These are phyloP conservation scores for Eupithecia centaureata DNA, from an alignment of 2,888 invertebrate genomes.

Conservation along the genomic window DNA sequence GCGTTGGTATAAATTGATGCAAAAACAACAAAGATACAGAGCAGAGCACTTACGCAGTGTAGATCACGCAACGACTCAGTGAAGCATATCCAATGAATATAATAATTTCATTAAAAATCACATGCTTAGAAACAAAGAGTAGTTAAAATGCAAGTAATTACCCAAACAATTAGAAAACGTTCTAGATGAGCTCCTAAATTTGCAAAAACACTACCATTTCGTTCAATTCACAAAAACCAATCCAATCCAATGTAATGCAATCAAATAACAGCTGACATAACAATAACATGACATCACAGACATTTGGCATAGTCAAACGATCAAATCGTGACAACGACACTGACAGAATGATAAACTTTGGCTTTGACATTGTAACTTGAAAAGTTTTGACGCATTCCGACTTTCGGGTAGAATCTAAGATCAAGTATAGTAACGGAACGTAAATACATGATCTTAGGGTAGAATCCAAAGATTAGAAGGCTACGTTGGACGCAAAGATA, in stretches of 20 bases:
- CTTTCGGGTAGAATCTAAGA: no score
- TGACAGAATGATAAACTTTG: not conserved
- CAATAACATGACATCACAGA: not conserved
- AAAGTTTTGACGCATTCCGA: no score
- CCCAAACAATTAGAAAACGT: slow-evolving; percentile 18
- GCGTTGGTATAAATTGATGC: slow-evolving; percentile 58
- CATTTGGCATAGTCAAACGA: slow-evolving; percentile 6
- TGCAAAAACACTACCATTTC: slow-evolving; percentile 76
- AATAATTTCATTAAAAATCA: slow-evolving; percentile 18
- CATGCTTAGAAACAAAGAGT: slow-evolving; percentile 16
- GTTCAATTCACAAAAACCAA: slow-evolving; percentile 47
- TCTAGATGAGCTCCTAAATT: slow-evolving; percentile 46
- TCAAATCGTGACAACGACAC: not conserved
- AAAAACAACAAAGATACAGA: slow-evolving; percentile 74
- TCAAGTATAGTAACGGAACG: no score
- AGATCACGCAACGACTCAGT: slow-evolving; percentile 53
- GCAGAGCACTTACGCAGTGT: slow-evolving; percentile 69
- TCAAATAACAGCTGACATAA: slow-evolving; percentile 19
- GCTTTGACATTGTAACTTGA: no score
- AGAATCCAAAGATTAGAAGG: no score
- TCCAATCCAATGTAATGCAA: slow-evolving; percentile 12
- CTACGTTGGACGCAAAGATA: no score
- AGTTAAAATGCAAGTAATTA: slow-evolving; percentile 18
- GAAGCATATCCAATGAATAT: slow-evolving; percentile 44
- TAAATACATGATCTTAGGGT: no score